These are phyloP conservation scores for Lamprotornis superbus DNA, from an alignment of 2,113 vertebrate genomes.

Conservation along the genomic window DNA sequence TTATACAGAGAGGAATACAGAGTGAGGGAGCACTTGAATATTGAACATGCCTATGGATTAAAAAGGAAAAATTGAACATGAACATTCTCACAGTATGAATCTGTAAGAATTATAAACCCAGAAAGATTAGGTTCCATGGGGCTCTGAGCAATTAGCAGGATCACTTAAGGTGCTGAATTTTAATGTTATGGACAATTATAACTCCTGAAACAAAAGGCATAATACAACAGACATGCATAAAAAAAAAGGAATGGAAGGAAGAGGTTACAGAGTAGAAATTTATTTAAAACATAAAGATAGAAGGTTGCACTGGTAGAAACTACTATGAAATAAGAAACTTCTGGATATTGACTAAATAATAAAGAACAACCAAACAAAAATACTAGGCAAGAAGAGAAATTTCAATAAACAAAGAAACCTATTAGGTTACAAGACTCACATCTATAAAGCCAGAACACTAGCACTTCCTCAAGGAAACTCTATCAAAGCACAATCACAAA, in stretches of 20 bases:
- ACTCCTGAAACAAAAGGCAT: background rate
- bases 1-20: background rate
- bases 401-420: background rate
- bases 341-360: background rate
- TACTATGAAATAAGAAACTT: background rate
- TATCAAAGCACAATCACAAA: background rate
- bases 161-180: background rate
- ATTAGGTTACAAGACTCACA: background rate
- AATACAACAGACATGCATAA: background rate
- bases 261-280: background rate
- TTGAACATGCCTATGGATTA: background rate
- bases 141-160: background rate
- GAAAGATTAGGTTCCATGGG: background rate
- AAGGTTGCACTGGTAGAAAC: background rate
- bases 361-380: background rate
- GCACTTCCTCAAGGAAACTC: background rate
- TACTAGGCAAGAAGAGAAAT: background rate
- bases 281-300: background rate
- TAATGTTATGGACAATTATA: background rate
- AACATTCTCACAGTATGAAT: background rate
- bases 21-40: background rate
- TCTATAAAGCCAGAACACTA: background rate
- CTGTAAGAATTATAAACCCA: background rate
- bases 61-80: background rate
- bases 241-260: background rate